These are phyloP conservation scores for Mormoops blainvillei DNA, from an alignment of 2,113 vertebrate species.

Conservation along the genomic window DNA sequence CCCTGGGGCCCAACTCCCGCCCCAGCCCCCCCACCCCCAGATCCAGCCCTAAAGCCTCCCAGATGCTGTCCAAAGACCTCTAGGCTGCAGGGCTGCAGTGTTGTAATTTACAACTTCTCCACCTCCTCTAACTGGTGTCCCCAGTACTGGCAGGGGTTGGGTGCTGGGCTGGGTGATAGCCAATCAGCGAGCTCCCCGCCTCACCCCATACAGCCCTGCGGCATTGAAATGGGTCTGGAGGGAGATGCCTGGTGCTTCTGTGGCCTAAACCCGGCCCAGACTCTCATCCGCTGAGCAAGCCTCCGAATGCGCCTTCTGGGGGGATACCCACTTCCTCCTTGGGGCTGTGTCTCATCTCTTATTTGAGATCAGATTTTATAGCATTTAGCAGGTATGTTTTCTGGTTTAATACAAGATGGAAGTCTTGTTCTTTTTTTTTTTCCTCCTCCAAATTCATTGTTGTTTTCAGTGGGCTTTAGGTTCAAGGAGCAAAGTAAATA, in stretches of 20 bases:
- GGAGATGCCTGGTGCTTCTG: accelerated
- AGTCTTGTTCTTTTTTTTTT: background rate
- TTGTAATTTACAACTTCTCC: background rate
- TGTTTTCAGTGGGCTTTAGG: background rate
- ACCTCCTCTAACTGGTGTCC: background rate
- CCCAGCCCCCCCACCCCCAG: background rate
- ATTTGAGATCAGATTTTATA: background rate
- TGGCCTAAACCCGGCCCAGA: background rate
- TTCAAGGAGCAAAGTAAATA: too few relatives aligned
- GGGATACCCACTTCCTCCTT: background rate
- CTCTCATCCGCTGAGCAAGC: too few relatives aligned
- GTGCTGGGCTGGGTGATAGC: background rate
- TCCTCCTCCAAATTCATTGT: background rate
- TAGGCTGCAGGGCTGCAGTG: background rate
- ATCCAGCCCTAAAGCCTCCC: background rate
- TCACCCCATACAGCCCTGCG: accelerated
- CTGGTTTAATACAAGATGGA: background rate
- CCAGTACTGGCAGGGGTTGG: background rate
- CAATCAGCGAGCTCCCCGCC: background rate
- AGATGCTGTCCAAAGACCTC: background rate
- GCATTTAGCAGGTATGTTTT: background rate
- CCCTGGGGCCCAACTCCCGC: too few relatives aligned
- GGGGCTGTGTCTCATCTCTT: background rate
- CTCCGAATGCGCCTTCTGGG: background rate
- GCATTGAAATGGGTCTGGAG: background rate